Evolutionary conservation across 1,140 invertebrate genomes (phyloP), one percentile per base, ranked within the genome.

Genomic region (Bombus sibiricus): DNA sequence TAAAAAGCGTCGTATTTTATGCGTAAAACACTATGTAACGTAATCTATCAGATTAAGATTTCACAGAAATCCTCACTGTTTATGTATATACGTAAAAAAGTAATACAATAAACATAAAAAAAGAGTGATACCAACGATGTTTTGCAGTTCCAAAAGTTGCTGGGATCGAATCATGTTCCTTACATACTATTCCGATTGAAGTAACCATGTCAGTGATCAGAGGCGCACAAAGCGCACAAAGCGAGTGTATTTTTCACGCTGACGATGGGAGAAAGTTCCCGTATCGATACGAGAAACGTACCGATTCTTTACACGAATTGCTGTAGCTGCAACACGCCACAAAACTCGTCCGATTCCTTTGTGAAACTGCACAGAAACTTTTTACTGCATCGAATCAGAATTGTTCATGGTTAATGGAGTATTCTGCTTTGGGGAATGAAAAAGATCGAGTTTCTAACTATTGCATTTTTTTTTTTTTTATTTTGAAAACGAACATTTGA

Each of bases 281-380:
- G 32, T 75, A 83, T 74, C 74, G 85, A 78, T 86, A 64, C 53
- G 74, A 78, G 53, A 68, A 83, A 78, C 37, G 64, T 59, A 82
- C 64, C 68, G 74, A 73, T 83, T 83, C 62, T 32, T 53, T 12
- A 28, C 62, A 39, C 69, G 77, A 53, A n/a, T 32, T 10, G 66
- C 53, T 77, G n/a, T 2, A 72, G 32, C 74, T 18, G 47, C 53
- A 28, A 34, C 53, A 12, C n/a, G n/a, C 47, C 47, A 28, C 22
- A 28, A 32, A 64, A 53, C 34, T 22, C 9, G 53, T n/a, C 39
- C 18, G 28, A 73, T 34, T 25, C n/a, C 43, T 47, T 75, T 37
- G 59, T 13, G n/a, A 18, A 5, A 8, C 25, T 76, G 13, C 62
- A 53, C 18, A 34, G 71, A 5, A 41, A 28, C 32, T 37, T 59